Percentiles rank a stretch among this genome's conserved stretches.
Evolutionary conservation across 2,113 vertebrate species (phyloP).

Genomic region (Phyllopteryx taeniolatus): DNA sequence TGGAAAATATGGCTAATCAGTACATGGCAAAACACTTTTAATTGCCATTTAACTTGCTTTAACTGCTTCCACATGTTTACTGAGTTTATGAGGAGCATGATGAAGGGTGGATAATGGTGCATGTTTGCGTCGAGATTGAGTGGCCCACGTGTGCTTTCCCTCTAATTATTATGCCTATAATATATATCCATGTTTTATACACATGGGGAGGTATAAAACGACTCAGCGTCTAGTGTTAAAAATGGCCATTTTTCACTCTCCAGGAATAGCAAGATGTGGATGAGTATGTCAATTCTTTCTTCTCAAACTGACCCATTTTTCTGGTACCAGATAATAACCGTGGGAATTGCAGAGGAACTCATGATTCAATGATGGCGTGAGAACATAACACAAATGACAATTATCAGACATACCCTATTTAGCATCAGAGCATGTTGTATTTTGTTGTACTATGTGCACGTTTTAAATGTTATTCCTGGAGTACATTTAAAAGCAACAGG

Average conservation of each 20-base stretch:
- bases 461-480: too few relatives aligned
- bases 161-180: conserved; percentile 30
- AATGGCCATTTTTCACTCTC: conserved; percentile 49
- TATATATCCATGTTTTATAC: conserved; percentile 32
- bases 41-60: conserved; percentile 73
- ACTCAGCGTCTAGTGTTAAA: conserved; percentile 21
- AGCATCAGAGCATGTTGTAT: too few relatives aligned
- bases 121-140: conserved; percentile 14
- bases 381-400: too few relatives aligned
- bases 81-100: conserved; percentile 68
- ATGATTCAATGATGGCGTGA: too few relatives aligned
- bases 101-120: conserved; percentile 52
- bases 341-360: too few relatives aligned
- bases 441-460: too few relatives aligned
- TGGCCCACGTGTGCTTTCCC: conserved; percentile 35
- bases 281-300: conserved; percentile 33
- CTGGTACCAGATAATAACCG: background rate
- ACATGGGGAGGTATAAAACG: conserved; percentile 16
- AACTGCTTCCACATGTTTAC: conserved; percentile 76
- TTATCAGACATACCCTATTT: too few relatives aligned
- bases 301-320: conserved; percentile 20
- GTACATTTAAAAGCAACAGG: too few relatives aligned
- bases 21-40: conserved; percentile 74
- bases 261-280: conserved; percentile 43
- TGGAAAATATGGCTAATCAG: conserved; percentile 78